A percentile compares a stretch with the other conserved stretches of the same genome.
phyloP scores from a whole-genome alignment of 1,140 invertebrate genomes.

The Notospermus geniculatus region DNA sequence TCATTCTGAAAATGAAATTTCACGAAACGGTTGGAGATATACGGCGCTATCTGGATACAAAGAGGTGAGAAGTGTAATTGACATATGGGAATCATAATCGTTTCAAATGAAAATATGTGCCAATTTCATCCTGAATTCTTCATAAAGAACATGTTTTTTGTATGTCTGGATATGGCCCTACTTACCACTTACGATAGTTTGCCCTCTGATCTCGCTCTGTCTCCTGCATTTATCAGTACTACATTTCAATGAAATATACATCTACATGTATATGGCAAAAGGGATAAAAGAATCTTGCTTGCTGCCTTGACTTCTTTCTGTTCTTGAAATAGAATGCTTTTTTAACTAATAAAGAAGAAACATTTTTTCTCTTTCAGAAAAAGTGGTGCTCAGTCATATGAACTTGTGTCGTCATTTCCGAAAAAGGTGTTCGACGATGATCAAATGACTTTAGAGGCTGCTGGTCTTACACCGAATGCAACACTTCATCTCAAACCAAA shows the following conservation, averaged over 20 bases:
- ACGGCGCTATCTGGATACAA: slow-evolving; percentile 37
- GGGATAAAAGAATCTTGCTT: too few species aligned
- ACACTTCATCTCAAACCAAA: slow-evolving; percentile 37
- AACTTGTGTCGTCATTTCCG: slow-evolving; percentile 48
- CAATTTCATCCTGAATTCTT: too few species aligned
- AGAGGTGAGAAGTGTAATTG: slow-evolving; percentile 29
- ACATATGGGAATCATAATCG: not conserved
- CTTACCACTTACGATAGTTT: too few species aligned
- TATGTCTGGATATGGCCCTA: too few species aligned
- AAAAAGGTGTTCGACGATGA: slow-evolving; percentile 35
- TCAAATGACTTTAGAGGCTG: slow-evolving; percentile 32
- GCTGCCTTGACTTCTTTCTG: too few species aligned
- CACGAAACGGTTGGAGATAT: slow-evolving; percentile 48
- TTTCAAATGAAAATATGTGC: too few species aligned
- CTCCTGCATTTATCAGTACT: too few species aligned
- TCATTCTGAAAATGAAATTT: slow-evolving; percentile 54
- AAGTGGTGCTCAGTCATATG: slow-evolving; percentile 27
- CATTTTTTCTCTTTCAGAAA: slow-evolving; percentile 27
- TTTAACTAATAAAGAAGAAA: not conserved
- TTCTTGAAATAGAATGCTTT: too few species aligned
- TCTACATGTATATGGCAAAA: too few species aligned
- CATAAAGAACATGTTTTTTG: too few species aligned
- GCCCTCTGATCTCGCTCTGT: too few species aligned
- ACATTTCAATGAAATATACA: too few species aligned
- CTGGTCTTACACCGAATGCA: slow-evolving; percentile 49